Conservation (phyloP, 2,888 invertebrate genomes). For the Caradrina kadenii region DNA sequence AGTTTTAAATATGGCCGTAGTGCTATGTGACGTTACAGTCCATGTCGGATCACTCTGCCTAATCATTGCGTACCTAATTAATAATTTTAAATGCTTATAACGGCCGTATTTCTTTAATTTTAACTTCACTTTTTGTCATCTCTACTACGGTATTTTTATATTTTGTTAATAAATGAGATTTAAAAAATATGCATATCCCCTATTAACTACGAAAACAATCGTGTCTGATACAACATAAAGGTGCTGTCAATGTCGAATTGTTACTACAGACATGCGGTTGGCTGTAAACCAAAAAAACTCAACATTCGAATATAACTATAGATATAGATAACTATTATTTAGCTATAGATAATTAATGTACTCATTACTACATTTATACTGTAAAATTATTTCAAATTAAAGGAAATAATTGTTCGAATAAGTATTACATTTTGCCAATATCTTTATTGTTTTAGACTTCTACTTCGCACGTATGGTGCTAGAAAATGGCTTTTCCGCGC, state of each 20-base stretch:
- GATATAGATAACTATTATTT: constrained; percentile 9
- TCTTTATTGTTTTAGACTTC: background rate
- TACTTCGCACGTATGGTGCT: background rate
- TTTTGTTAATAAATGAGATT: too few relatives aligned
- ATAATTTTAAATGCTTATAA: too few relatives aligned
- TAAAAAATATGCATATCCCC: too few relatives aligned
- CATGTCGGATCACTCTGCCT: too few relatives aligned
- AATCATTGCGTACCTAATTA: too few relatives aligned
- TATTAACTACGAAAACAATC: background rate
- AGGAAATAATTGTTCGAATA: constrained; percentile 12
- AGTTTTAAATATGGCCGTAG: too few relatives aligned
- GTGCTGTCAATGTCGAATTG: background rate
- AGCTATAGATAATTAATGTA: constrained; percentile 14
- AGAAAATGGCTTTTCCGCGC: background rate
- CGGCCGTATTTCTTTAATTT: too few relatives aligned
- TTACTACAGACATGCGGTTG: background rate
- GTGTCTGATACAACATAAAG: background rate
- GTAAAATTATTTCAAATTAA: constrained; percentile 13
- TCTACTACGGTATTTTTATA: too few relatives aligned
- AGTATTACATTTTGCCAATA: background rate
- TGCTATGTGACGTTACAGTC: too few relatives aligned
- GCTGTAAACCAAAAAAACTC: constrained; percentile 8
- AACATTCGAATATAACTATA: constrained; percentile 8
- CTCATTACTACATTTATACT: constrained; percentile 2
- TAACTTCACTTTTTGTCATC: too few relatives aligned